These are phyloP conservation scores for Cephonodes hylas DNA, from an alignment of 2,888 invertebrate species.

Conservation along the genomic window DNA sequence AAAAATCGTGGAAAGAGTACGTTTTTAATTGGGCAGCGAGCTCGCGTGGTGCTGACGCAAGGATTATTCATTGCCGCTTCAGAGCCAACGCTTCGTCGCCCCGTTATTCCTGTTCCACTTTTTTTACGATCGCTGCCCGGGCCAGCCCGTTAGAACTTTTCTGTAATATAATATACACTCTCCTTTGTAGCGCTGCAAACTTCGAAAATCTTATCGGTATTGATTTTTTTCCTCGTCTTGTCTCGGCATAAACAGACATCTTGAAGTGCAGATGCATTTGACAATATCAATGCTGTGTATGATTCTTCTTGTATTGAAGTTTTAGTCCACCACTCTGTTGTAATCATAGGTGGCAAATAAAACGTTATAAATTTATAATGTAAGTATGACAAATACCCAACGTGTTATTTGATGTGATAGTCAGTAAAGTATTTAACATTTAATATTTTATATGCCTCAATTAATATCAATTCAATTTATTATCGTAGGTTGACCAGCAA, in stretches of 20 bases:
- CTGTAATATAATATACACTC: constrained; percentile 21
- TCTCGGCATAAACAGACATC: background rate
- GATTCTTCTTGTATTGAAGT: too few relatives aligned
- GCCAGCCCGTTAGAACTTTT: constrained; percentile 44
- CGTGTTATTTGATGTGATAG: too few relatives aligned
- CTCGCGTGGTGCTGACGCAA: constrained; percentile 76
- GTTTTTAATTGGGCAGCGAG: constrained; percentile 79
- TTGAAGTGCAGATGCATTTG: background rate
- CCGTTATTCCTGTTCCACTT: constrained; percentile 51
- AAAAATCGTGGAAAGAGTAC: constrained; percentile 80
- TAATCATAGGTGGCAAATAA: too few relatives aligned
- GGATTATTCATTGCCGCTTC: constrained; percentile 79
- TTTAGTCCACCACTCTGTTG: too few relatives aligned
- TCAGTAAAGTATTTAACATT: too few relatives aligned
- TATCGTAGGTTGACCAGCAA: background rate
- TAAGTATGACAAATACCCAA: too few relatives aligned
- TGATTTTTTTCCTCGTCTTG: background rate
- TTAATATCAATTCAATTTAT: too few relatives aligned
- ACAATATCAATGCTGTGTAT: background rate
- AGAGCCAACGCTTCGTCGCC: constrained; percentile 67
- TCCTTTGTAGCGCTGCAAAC: constrained; percentile 2
- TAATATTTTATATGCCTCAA: too few relatives aligned
- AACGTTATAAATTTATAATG: too few relatives aligned
- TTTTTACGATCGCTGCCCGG: constrained; percentile 51
- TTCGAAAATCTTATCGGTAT: constrained; percentile 2